A percentile compares a stretch with the other conserved stretches of the same genome.
Conservation (phyloP, 2,888 invertebrate genomes). For the Acanthosepion lycidas region DNA sequence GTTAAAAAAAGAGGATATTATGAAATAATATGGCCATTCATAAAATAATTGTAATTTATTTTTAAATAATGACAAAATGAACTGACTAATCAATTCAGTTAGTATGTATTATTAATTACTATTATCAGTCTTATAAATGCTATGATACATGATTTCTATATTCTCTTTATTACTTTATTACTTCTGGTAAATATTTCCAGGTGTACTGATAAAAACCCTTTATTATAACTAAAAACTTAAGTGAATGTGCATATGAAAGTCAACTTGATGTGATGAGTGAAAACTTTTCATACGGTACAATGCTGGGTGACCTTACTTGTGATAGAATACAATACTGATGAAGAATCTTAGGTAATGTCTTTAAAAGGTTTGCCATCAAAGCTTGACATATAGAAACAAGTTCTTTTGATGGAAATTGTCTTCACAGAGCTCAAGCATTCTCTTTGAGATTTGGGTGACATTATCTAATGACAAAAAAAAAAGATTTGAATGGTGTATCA, state of each 20-base stretch:
- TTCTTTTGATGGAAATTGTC: conserved; percentile 18
- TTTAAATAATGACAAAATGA: no score
- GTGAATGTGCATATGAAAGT: neutral
- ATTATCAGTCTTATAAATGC: no score
- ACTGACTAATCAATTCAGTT: no score
- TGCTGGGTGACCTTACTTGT: neutral
- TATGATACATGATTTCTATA: no score
- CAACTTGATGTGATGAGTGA: neutral
- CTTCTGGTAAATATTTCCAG: neutral
- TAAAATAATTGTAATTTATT: no score
- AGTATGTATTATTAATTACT: no score
- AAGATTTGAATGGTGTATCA: neutral
- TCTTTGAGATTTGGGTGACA: neutral
- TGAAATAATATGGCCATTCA: no score
- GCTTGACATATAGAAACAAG: neutral
- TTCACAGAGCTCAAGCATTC: neutral
- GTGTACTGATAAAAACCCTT: neutral
- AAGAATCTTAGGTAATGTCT: neutral
- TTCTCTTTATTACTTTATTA: no score
- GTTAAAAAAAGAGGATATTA: no score
- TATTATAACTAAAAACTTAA: neutral
- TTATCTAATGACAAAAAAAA: neutral
- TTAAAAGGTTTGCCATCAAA: neutral
- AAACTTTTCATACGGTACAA: neutral
- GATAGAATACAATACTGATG: neutral